phyloP scores from a whole-genome alignment of 1,140 invertebrate species.

The Macrostomum lignano region DNA sequence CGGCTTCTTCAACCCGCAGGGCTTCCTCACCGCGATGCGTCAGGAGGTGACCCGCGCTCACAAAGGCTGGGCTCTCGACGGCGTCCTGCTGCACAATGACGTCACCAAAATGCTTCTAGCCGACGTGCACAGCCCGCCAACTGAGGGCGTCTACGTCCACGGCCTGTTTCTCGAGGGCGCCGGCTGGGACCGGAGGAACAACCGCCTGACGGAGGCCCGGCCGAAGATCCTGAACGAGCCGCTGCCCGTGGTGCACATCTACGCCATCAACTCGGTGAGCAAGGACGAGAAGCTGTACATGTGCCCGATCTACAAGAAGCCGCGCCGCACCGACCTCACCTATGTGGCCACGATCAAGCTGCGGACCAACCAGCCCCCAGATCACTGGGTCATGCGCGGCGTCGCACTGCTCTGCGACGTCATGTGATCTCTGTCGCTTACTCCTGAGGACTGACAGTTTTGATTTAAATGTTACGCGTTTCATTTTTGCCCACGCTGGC shows the following conservation, averaged over 20 bases:
- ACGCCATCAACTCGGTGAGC: slow-evolving; percentile 44
- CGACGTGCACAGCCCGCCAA: slow-evolving; percentile 50
- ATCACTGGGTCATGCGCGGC: slow-evolving; percentile 44
- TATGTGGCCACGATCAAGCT: slow-evolving; percentile 81
- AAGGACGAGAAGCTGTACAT: slow-evolving; percentile 65
- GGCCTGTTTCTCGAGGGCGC: slow-evolving; percentile 77
- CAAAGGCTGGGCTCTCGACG: slow-evolving; percentile 82
- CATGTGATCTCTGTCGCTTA: too few species aligned
- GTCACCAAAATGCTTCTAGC: slow-evolving; percentile 61
- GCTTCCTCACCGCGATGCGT: slow-evolving; percentile 81
- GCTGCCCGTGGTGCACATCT: slow-evolving; percentile 82
- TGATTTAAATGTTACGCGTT: too few species aligned
- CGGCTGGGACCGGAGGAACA: slow-evolving; percentile 51
- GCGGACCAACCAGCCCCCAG: slow-evolving; percentile 32
- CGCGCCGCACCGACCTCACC: slow-evolving; percentile 60
- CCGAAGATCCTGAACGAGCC: slow-evolving; percentile 52
- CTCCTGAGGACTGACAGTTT: too few species aligned
- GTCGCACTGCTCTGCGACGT: slow-evolving; percentile 79
- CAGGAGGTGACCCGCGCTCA: slow-evolving; percentile 82
- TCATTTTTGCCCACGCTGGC: too few species aligned
- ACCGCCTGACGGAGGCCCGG: slow-evolving; percentile 63
- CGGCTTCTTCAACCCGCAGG: slow-evolving; percentile 85
- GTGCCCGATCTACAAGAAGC: slow-evolving; percentile 81
- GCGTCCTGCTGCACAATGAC: slow-evolving; percentile 71
- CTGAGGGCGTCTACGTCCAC: slow-evolving; percentile 66